These are phyloP conservation scores for Triplophysa tibetana DNA, from an alignment of 2,113 vertebrate genomes.

Conservation along the genomic window DNA sequence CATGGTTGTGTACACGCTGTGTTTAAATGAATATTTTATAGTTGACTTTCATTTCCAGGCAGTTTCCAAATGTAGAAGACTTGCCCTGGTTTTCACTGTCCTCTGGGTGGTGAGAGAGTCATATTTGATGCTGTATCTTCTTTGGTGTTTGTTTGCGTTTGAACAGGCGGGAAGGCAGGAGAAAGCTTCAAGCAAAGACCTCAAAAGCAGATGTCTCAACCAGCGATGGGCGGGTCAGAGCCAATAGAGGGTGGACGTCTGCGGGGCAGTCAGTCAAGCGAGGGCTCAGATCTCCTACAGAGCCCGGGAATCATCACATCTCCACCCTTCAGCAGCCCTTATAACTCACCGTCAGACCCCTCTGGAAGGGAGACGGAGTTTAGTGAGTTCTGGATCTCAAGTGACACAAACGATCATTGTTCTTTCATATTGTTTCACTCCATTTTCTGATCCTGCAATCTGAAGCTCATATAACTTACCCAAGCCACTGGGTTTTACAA, in stretches of 20 bases:
- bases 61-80: background rate
- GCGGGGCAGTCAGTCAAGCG: conserved; percentile 79
- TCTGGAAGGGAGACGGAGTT: conserved; percentile 69
- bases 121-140: background rate
- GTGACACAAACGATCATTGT: background rate
- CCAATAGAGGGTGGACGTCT: conserved; percentile 75
- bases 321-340: conserved; percentile 64
- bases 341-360: conserved; percentile 68
- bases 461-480: background rate
- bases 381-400: conserved; percentile 55
- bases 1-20: background rate
- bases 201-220: conserved; percentile 83
- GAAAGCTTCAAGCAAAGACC: conserved; percentile 83
- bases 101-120: conserved; percentile 4
- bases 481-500: background rate
- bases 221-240: conserved; percentile 78
- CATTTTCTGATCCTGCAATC: background rate
- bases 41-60: background rate
- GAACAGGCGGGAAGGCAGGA: conserved; percentile 80
- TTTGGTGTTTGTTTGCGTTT: conserved; percentile 37
- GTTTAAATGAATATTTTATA: background rate
- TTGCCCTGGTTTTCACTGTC: background rate
- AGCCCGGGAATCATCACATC: conserved; percentile 70
- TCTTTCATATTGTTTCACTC: background rate
- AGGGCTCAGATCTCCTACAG: conserved; percentile 77